Conservation (phyloP, 2,888 invertebrate genomes). For the Parelbella ahira region DNA sequence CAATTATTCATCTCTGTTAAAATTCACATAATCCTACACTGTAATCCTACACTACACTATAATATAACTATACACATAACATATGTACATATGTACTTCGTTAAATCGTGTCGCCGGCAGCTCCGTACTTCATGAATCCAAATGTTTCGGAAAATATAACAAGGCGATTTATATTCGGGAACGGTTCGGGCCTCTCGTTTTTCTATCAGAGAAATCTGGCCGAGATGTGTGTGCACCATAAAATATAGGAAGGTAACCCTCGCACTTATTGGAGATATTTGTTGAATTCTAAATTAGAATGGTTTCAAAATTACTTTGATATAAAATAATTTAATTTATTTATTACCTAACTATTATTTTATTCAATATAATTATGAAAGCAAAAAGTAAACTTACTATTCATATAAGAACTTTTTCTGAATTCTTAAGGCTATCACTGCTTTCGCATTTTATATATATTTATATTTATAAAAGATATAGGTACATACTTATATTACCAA, state of each 20-base stretch:
- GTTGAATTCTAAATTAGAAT: constrained; percentile 32
- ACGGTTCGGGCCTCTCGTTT: constrained; percentile 58
- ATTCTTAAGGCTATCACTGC: too few relatives aligned
- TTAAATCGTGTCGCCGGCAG: constrained; percentile 60
- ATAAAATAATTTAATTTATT: too few relatives aligned
- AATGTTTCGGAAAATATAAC: constrained; percentile 79
- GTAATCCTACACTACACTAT: too few relatives aligned
- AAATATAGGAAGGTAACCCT: constrained; percentile 41
- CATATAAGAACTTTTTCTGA: too few relatives aligned
- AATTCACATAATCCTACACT: too few relatives aligned
- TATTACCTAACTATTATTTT: too few relatives aligned
- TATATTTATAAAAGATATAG: background rate
- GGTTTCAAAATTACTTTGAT: background rate
- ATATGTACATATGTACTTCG: constrained; percentile 14
- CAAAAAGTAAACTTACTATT: too few relatives aligned
- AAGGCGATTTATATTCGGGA: constrained; percentile 77
- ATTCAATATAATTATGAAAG: too few relatives aligned
- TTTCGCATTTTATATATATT: too few relatives aligned
- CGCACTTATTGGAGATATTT: constrained; percentile 36
- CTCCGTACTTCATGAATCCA: constrained; percentile 75
- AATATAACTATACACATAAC: too few relatives aligned
- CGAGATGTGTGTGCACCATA: constrained; percentile 46
- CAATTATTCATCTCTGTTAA: too few relatives aligned
- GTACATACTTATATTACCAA: too few relatives aligned
- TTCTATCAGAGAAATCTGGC: constrained; percentile 72